Conservation (phyloP, 2,797 vertebrate genomes). For the Fringilla coelebs region DNA sequence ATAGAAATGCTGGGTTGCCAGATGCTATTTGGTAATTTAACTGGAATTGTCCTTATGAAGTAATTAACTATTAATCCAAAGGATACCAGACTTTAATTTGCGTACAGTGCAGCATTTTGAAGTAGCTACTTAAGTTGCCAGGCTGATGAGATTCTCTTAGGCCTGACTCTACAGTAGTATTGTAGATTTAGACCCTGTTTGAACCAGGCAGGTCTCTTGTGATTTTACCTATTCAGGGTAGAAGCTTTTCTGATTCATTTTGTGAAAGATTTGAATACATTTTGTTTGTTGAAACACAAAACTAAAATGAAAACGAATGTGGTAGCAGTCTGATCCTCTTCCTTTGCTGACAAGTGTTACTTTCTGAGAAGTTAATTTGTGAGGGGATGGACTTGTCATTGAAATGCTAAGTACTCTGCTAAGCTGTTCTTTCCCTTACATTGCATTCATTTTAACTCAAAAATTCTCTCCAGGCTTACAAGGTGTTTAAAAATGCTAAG, state of each 20-base stretch:
- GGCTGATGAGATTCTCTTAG: not conserved
- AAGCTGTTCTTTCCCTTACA: not conserved
- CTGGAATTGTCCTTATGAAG: not conserved
- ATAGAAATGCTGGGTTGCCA: not conserved
- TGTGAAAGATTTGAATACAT: not conserved
- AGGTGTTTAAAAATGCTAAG: not conserved
- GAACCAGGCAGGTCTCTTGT: not conserved
- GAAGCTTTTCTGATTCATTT: not conserved
- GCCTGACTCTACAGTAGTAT: not conserved
- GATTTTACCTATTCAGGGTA: not conserved
- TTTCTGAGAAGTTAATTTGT: not conserved
- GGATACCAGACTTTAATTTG: not conserved
- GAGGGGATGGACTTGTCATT: not conserved
- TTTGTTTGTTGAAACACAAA: not conserved
- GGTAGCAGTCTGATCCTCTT: not conserved
- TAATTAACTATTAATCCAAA: not conserved
- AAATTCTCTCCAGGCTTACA: not conserved
- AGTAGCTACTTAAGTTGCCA: not conserved
- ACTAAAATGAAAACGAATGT: not conserved
- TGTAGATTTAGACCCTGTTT: not conserved
- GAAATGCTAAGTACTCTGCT: not conserved
- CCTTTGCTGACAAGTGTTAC: not conserved
- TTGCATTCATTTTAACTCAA: not conserved
- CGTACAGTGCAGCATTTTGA: not conserved
- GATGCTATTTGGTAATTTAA: not conserved